Conservation (phyloP, 2,113 vertebrate genomes). For the Beaufortia kweichowensis region DNA sequence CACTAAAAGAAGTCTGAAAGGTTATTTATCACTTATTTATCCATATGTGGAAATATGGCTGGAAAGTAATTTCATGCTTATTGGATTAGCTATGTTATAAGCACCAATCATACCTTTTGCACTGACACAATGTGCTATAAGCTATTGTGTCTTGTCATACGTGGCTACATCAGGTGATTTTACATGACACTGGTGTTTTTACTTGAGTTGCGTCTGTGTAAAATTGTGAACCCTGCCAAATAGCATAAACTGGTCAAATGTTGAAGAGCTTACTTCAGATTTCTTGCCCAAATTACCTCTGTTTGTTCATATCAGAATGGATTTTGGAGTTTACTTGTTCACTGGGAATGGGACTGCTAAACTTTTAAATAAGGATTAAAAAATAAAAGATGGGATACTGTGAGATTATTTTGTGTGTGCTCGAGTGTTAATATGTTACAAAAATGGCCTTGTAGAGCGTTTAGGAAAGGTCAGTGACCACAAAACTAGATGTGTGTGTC, state of each 20-base stretch:
- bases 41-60: constrained; percentile 3
- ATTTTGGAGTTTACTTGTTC: constrained; percentile 38
- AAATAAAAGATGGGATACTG: constrained; percentile 47
- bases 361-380: constrained; percentile 32
- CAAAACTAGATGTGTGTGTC: neutral
- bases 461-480: neutral
- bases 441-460: neutral
- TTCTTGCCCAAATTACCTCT: neutral
- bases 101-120: neutral
- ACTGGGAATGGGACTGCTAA: constrained; percentile 48
- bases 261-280: neutral
- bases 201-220: constrained; percentile 19
- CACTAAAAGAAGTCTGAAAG: constrained; percentile 35
- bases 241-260: constrained; percentile 1
- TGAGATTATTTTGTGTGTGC: neutral
- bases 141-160: constrained; percentile 11
- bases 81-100: neutral
- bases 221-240: constrained; percentile 15
- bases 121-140: constrained; percentile 4
- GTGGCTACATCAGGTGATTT: constrained; percentile 24
- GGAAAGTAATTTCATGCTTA: neutral
- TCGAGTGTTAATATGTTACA: constrained; percentile 19
- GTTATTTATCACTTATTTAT: constrained; percentile 48
- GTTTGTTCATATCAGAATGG: constrained; percentile 17
- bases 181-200: neutral